Evolutionary conservation across 2,888 invertebrate genomes (phyloP).

Genomic region (Dioctria rufipes): DNA sequence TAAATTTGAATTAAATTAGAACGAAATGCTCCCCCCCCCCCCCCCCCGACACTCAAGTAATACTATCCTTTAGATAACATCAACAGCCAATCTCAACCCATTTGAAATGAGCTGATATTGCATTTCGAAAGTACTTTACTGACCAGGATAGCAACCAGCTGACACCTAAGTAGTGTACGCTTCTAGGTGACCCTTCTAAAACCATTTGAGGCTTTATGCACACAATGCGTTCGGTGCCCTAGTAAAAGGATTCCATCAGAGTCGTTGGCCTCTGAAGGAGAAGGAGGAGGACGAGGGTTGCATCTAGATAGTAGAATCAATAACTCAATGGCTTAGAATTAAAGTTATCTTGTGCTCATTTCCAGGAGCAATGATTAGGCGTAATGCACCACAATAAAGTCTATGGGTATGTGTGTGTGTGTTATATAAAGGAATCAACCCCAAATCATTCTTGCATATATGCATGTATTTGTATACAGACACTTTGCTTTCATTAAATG

Average conservation of each 20-base stretch:
- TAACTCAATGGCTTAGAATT: conserved; percentile 43
- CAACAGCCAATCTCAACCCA: background rate
- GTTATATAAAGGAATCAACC: background rate
- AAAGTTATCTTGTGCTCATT: conserved; percentile 27
- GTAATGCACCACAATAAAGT: conserved; percentile 1
- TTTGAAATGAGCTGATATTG: conserved; percentile 38
- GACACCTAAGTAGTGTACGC: background rate
- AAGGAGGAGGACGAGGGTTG: background rate
- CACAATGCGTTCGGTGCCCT: background rate
- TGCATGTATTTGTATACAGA: background rate
- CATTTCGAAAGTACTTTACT: conserved; percentile 31
- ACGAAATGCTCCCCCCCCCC: no score
- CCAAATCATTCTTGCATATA: background rate
- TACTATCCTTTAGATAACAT: background rate
- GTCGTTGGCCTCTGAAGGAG: no score
- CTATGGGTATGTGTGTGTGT: background rate
- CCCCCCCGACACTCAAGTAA: background rate
- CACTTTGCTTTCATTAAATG: conserved; percentile 10
- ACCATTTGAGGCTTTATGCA: background rate
- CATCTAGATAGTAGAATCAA: conserved; percentile 33
- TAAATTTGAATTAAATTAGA: no score
- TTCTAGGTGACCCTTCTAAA: no score
- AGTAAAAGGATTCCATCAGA: background rate
- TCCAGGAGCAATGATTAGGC: background rate
- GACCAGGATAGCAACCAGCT: background rate